phyloP scores from a whole-genome alignment of 1,140 invertebrate species.

The Lasioglossum baleicum region DNA sequence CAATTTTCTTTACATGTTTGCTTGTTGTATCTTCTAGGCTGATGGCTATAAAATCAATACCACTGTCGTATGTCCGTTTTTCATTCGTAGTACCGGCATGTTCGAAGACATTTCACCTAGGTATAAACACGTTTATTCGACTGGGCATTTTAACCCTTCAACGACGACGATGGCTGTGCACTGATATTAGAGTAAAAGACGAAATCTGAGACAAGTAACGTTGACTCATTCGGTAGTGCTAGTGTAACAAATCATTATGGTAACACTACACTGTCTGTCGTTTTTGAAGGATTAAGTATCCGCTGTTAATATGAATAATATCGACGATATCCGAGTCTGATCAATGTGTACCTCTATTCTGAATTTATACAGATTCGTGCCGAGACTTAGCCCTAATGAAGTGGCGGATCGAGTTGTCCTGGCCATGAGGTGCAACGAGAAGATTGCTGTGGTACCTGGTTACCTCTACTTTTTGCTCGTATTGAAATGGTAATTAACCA shows the following conservation, averaged over 20 bases:
- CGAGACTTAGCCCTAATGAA: constrained; percentile 91
- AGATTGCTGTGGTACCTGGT: constrained; percentile 88
- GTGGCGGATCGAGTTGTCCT: constrained; percentile 91
- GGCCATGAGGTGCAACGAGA: constrained; percentile 90
- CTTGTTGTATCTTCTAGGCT: constrained; percentile 51
- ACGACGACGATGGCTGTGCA: too few species aligned
- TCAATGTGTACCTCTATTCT: too few species aligned
- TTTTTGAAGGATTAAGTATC: too few species aligned
- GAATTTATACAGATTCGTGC: constrained; percentile 84
- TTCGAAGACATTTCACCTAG: constrained; percentile 93
- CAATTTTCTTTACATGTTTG: background rate
- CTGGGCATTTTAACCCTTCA: too few species aligned
- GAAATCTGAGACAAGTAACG: too few species aligned
- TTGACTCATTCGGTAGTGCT: too few species aligned
- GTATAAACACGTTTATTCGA: constrained; percentile 78
- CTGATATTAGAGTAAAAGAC: too few species aligned
- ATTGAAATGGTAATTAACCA: constrained; percentile 84
- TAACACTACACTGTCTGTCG: too few species aligned
- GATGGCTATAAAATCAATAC: constrained; percentile 88
- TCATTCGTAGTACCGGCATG: constrained; percentile 94
- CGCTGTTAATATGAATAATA: background rate
- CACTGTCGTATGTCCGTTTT: constrained; percentile 95
- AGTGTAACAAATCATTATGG: too few species aligned
- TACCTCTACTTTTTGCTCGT: constrained; percentile 84
- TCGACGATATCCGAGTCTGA: too few species aligned